Evolutionary conservation across 2,797 vertebrate species (phyloP).

Genomic region (Phrynocephalus forsythii): DNA sequence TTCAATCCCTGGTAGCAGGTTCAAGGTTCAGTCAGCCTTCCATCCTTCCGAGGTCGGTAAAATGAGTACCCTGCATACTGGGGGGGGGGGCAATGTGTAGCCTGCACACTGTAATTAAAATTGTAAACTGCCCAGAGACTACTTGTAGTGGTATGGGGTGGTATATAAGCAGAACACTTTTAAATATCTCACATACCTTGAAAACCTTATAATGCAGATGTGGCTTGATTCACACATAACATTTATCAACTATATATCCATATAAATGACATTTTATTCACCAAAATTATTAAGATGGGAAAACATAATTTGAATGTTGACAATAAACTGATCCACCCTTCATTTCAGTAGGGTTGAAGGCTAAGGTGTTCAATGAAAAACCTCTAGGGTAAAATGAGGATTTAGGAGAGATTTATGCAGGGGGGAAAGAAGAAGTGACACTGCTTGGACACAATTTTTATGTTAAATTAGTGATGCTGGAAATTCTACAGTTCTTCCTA

Average conservation of each 20-base stretch:
- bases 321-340: background rate
- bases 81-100: no score
- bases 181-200: no score
- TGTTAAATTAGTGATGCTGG: background rate
- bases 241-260: background rate
- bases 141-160: no score
- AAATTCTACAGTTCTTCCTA: background rate
- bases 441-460: background rate
- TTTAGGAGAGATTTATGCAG: background rate
- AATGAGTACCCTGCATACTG: no score
- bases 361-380: background rate
- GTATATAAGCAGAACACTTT: no score
- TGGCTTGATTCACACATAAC: no score
- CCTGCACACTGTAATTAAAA: no score
- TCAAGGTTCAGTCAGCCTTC: no score
- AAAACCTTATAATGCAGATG: no score
- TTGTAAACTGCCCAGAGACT: no score
- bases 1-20: no score
- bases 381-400: background rate
- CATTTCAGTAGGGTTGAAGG: background rate
- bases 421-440: background rate
- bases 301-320: background rate
- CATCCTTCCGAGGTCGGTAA: no score
- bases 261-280: background rate
- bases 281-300: background rate